These are phyloP conservation scores for Heptranchias perlo DNA, from an alignment of 2,113 vertebrate species.

Conservation along the genomic window DNA sequence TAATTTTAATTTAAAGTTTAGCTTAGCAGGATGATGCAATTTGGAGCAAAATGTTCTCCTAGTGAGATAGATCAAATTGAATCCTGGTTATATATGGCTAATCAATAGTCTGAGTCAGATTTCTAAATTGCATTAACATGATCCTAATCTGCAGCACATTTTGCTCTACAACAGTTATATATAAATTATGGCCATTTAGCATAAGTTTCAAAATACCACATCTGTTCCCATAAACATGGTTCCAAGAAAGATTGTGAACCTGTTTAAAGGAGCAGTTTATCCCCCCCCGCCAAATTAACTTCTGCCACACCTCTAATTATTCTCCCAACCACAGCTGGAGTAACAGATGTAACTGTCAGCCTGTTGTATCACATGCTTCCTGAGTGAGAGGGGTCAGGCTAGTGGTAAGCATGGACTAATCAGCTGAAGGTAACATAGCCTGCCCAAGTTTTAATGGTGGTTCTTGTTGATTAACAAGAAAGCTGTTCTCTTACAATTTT, in stretches of 20 bases:
- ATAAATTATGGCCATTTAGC: background rate
- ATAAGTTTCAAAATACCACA: background rate
- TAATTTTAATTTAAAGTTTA: background rate
- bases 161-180: background rate
- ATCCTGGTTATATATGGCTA: background rate
- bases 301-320: background rate
- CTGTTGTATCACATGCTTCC: background rate
- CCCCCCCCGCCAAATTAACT: background rate
- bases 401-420: background rate
- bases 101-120: background rate
- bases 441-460: background rate
- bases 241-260: background rate
- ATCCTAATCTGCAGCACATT: background rate
- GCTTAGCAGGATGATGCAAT: background rate
- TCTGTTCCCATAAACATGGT: background rate
- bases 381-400: too few species aligned
- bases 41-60: background rate
- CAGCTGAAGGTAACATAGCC: background rate
- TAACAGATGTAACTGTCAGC: background rate
- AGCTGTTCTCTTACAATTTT: background rate
- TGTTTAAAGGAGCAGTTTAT: background rate
- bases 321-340: background rate
- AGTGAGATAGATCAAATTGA: background rate
- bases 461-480: background rate
- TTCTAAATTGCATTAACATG: background rate